Base-by-base conservation (phyloP, 2,888 invertebrate species). In the Cerastis leucographa region DNA sequence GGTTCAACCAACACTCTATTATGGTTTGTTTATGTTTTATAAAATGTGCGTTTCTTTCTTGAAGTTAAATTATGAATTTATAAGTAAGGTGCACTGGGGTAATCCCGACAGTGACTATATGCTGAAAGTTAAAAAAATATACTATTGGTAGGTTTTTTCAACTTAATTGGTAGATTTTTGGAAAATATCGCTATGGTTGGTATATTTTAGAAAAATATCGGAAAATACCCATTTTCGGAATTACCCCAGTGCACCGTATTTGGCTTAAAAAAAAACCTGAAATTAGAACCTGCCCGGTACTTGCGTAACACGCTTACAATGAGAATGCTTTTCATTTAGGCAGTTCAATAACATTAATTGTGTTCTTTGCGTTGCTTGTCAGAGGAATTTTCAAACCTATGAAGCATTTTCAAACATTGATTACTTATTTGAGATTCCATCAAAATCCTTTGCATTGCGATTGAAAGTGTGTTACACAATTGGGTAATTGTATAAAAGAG, bases 1-100 rank as follows among this genome's bases (percentile, higher is more conserved):
- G 99, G 86, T 99, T 99, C 93, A 99, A 99, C 97, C 99, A 99
- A 96, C 99, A 99, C 96, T 99, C 99, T 86, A 99, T 99, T 89
- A 99, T 99, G 99, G 99, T 99, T 85, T 90, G 92, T 84, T 46
- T 76, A 11, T 62, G 2, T 42, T 19, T 68, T 12, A 0, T 66
- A 7, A 7, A 22, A n/a, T 35, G 14, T 44, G 22, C 17, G 9
- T 46, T 74, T 25, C 0, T 51, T 8, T 12, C n/a, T 62, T 29
- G 51, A 22, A 2, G 4, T 72, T 29, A 2, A 17, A 44, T 11
- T 22, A 14, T 9, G 1, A n/a, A 35, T 35, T 35, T 2, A 35
- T 35, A 35, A 35, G 35, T 35, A 35, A 35, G 3, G 35, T 35
- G 35, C 35, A 35, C 35, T 35, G 35, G 35, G 35, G 35, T 35